Base-by-base conservation (phyloP, 1,140 invertebrate species). In the Watersipora subatra region DNA sequence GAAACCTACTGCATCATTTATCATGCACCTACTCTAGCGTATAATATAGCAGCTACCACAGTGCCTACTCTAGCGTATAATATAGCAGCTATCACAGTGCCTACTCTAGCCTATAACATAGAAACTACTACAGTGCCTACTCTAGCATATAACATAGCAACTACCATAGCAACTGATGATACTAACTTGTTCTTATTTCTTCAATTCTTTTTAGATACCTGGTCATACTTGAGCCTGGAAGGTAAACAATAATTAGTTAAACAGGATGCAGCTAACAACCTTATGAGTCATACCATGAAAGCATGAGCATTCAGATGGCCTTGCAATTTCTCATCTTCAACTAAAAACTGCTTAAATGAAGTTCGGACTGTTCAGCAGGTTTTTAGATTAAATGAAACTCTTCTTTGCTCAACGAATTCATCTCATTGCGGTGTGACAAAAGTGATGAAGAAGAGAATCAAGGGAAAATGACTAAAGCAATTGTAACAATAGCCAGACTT, bases 201-300 rank as follows among this genome's bases (percentile, higher is more conserved):
- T 79, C 78, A 65, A 78, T 73, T 62, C 73, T 77, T 34, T 73
- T 70, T 69, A 79, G 64, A 64, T 78, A 78, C 64, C 72, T 77
- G 26, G 76, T 72, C 20, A 79, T 59, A 69, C 77, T 77, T 22
- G 73, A 68, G 55, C 76, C 75, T 76, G 66, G 15, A 72, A 70
- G 65, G 27, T 20, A 66, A 27, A 69, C 3, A 61, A 17, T 22
- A 46, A 46, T 46, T n/a, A 12, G n/a, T 46, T 46, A 46, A 46
- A n/a, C n/a, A n/a, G n/a, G n/a, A n/a, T n/a, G n/a, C n/a, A n/a
- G n/a, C n/a, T n/a, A n/a, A n/a, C n/a, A n/a, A n/a, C n/a, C n/a
- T n/a, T 15, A 20, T 17, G 12, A 61, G 15, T 15, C 12, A 15
- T 26, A 17, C 12, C 58, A 61, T 24, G 12, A 26, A 17, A 15